Evolutionary conservation across 2,888 invertebrate genomes (phyloP).

Genomic region (Apotomis turbidana): DNA sequence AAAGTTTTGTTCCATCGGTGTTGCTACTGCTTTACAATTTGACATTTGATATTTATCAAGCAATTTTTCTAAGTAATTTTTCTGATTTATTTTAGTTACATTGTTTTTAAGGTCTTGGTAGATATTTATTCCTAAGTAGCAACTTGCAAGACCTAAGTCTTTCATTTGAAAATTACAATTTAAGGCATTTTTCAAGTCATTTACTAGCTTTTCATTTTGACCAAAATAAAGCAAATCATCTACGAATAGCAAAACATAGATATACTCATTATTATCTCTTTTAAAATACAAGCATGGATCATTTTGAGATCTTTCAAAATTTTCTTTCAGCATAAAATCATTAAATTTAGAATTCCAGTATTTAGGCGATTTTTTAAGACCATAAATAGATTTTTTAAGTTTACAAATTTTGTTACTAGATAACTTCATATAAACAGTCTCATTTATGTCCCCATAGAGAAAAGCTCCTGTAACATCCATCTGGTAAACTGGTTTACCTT

Average conservation of each 20-base stretch:
- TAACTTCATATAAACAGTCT: no score
- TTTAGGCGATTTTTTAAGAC: conserved; percentile 7
- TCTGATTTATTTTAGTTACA: conserved; percentile 3
- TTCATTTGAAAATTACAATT: conserved; percentile 14
- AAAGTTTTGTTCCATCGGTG: no score
- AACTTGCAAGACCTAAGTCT: conserved; percentile 13
- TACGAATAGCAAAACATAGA: conserved; percentile 20
- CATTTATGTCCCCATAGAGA: no score
- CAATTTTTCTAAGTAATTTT: conserved; percentile 20
- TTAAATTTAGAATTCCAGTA: conserved; percentile 17
- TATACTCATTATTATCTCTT: conserved; percentile 12
- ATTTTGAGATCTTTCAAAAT: conserved; percentile 8
- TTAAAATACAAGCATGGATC: conserved; percentile 31
- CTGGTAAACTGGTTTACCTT: no score
- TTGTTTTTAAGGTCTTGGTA: conserved; percentile 20
- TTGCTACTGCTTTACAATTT: neutral
- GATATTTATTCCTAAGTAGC: conserved; percentile 23
- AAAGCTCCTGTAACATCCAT: no score
- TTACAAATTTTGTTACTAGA: neutral
- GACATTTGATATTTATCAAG: conserved; percentile 16
- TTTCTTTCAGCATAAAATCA: no score
- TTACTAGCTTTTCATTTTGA: neutral
- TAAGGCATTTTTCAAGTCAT: conserved; percentile 2
- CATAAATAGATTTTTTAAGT: conserved; percentile 5
- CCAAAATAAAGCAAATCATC: no score